A percentile compares a stretch with the other conserved stretches of the same genome.
These are phyloP conservation scores for Enteromius radiatus DNA, from an alignment of 2,797 vertebrate genomes.

Conservation along the genomic window DNA sequence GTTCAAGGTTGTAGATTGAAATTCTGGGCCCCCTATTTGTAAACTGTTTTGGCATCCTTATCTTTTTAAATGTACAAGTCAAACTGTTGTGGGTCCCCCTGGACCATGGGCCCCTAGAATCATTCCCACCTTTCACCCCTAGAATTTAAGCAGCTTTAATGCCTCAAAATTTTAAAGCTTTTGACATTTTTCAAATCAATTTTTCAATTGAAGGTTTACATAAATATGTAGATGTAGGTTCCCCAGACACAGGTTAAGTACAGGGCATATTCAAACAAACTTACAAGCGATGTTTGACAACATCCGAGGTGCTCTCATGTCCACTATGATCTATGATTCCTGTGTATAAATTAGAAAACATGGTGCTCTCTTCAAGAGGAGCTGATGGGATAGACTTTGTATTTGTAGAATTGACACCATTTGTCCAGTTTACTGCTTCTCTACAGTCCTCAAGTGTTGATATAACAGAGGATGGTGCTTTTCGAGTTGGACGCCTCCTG, in stretches of 20 bases:
- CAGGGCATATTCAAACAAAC: not conserved
- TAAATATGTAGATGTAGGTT: not conserved
- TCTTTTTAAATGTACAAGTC: not conserved
- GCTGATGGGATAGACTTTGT: conserved; percentile 8
- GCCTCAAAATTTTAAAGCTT: not conserved
- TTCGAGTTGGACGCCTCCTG: conserved; percentile 68
- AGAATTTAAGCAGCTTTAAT: not conserved
- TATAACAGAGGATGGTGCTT: conserved; percentile 47
- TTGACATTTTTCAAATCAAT: not conserved
- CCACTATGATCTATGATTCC: conserved; percentile 40
- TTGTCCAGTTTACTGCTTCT: conserved; percentile 30
- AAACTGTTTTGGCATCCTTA: not conserved
- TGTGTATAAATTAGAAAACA: conserved; percentile 26
- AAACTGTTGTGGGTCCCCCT: not conserved
- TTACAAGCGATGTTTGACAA: conserved; percentile 65
- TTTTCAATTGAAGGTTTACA: not conserved
- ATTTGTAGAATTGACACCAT: not conserved
- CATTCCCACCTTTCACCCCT: not conserved
- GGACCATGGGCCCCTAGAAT: not conserved
- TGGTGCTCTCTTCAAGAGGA: not conserved
- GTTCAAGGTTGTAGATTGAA: not conserved
- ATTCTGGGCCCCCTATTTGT: not conserved
- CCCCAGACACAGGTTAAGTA: not conserved
- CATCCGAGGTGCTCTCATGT: conserved; percentile 51
- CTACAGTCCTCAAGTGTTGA: conserved; percentile 55